Conservation (phyloP, 1,140 invertebrate species). For the Drosophila busckii region DNA sequence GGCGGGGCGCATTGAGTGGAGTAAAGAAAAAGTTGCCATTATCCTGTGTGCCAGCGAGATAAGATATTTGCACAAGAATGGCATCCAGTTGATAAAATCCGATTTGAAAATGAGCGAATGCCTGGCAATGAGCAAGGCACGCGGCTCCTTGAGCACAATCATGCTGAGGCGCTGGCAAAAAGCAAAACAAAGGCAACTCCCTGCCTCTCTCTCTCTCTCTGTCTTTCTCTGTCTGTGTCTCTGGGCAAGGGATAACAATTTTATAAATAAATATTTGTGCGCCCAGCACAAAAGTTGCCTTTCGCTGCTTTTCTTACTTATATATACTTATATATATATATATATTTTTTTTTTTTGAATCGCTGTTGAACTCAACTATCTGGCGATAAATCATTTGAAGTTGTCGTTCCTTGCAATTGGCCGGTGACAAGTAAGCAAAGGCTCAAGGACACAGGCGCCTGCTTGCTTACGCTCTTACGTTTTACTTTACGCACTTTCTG, state of each 20-base stretch:
- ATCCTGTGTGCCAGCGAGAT: conserved; percentile 61
- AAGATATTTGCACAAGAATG: conserved; percentile 77
- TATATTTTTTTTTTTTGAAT: conserved; percentile 54
- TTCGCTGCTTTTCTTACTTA: conserved; percentile 10
- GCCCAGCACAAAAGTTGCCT: conserved; percentile 38
- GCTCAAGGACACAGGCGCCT: conserved; percentile 32
- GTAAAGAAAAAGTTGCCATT: conserved; percentile 62
- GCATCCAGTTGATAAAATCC: conserved; percentile 76
- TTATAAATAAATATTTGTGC: conserved; percentile 77
- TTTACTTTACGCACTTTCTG: conserved; percentile 58
- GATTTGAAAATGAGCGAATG: conserved; percentile 77
- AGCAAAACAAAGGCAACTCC: conserved; percentile 24
- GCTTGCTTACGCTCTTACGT: conserved; percentile 11
- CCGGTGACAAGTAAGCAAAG: conserved; percentile 52
- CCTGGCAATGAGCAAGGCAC: conserved; percentile 68
- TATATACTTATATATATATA: no score
- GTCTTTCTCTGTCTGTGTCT: no score
- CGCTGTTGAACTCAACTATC: conserved; percentile 76
- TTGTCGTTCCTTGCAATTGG: conserved; percentile 60
- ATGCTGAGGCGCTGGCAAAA: conserved; percentile 24
- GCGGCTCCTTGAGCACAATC: conserved; percentile 6
- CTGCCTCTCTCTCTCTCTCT: not conserved
- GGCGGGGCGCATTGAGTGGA: conserved; percentile 6
- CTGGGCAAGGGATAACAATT: conserved; percentile 71
- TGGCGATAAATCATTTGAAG: conserved; percentile 76